Conservation (phyloP, 2,888 invertebrate genomes). For the Auanema freiburgensis region DNA sequence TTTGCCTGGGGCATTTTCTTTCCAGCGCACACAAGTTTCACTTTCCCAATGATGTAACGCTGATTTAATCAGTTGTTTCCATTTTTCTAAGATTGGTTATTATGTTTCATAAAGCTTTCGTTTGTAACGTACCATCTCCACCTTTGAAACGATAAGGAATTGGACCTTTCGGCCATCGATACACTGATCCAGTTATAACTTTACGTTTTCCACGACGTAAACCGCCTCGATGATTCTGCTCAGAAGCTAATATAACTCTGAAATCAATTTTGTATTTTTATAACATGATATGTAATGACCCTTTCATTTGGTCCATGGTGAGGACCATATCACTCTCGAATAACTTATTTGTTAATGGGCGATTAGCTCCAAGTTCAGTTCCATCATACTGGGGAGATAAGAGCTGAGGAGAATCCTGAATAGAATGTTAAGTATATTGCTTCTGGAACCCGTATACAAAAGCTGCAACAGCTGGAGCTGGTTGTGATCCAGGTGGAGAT, state of each 20-base stretch:
- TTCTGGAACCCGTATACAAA: background rate
- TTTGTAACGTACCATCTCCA: constrained; percentile 57
- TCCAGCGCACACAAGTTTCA: constrained; percentile 61
- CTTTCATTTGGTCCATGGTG: constrained; percentile 56
- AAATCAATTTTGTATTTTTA: background rate
- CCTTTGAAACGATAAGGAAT: constrained; percentile 58
- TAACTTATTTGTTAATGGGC: constrained; percentile 55
- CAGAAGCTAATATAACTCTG: constrained; percentile 36
- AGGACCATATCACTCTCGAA: constrained; percentile 61
- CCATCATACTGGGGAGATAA: constrained; percentile 48
- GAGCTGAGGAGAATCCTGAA: constrained; percentile 23
- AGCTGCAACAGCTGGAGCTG: background rate
- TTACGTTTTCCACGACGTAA: constrained; percentile 39
- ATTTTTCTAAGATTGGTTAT: constrained; percentile 41
- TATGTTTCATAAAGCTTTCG: too few species aligned
- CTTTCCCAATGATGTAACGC: constrained; percentile 57
- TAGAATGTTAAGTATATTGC: background rate
- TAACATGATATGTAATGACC: constrained; percentile 5
- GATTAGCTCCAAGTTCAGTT: constrained; percentile 57
- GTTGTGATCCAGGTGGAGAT: constrained; percentile 18
- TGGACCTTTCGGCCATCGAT: constrained; percentile 55
- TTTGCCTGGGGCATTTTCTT: constrained; percentile 52
- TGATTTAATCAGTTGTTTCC: constrained; percentile 50
- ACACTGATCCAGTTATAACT: constrained; percentile 61
- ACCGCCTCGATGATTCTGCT: constrained; percentile 26